Conservation (phyloP, 2,113 vertebrate species). For the Catagonus wagneri region DNA sequence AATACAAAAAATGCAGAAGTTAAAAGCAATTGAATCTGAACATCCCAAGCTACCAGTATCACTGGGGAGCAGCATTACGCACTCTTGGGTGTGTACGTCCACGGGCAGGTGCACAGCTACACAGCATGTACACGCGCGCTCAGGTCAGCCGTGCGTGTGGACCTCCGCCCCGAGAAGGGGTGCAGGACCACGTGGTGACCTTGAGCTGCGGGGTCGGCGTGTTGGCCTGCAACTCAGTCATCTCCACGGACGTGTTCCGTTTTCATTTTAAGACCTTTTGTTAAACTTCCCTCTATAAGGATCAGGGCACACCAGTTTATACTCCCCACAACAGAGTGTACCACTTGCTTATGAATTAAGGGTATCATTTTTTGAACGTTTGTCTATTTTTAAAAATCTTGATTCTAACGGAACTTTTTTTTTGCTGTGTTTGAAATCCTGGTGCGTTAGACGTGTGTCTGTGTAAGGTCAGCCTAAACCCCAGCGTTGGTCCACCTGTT, state of each 20-base stretch:
- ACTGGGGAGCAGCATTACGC: background rate
- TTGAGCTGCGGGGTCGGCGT: background rate
- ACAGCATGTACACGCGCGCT: background rate
- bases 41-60: background rate
- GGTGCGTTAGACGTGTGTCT: background rate
- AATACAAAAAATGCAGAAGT: constrained; percentile 48
- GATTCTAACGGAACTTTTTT: background rate
- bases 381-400: background rate
- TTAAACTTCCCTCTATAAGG: background rate
- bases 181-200: background rate
- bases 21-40: background rate
- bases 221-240: background rate
- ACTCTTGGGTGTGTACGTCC: background rate
- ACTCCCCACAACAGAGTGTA: background rate
- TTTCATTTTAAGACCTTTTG: constrained; percentile 24
- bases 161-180: background rate
- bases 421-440: background rate
- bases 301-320: background rate
- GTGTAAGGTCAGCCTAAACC: background rate
- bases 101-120: background rate
- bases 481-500: background rate
- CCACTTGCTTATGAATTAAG: background rate
- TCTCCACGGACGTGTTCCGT: background rate
- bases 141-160: background rate
- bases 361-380: background rate